phyloP scores from a whole-genome alignment of 2,113 vertebrate genomes.

The Saccopteryx leptura region DNA sequence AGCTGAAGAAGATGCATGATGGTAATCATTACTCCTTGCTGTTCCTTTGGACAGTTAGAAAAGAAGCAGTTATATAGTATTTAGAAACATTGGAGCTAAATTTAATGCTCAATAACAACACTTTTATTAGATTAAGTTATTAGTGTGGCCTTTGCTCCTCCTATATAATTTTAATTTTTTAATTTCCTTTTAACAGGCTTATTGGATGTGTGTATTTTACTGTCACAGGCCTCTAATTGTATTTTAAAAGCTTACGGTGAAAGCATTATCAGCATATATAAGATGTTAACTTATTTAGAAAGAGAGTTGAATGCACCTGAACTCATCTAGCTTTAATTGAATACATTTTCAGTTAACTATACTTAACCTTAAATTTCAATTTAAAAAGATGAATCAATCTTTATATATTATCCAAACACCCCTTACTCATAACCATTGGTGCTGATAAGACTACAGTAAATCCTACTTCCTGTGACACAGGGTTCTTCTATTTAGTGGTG shows the following conservation, averaged over 20 bases:
- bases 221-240: constrained; percentile 12
- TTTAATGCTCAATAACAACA: constrained; percentile 9
- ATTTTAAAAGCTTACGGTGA: constrained; percentile 33
- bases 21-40: background rate
- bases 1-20: background rate
- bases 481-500: too few relatives aligned
- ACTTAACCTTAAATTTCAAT: constrained; percentile 41
- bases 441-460: background rate
- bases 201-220: constrained; percentile 1
- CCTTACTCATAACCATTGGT: background rate
- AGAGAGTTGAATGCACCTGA: background rate
- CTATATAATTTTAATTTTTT: constrained; percentile 35
- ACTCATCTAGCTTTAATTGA: background rate
- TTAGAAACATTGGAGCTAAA: background rate
- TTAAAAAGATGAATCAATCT: background rate
- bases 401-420: background rate
- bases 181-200: constrained; percentile 48
- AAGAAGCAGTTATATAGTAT: background rate
- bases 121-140: constrained; percentile 47
- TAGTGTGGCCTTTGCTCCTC: background rate
- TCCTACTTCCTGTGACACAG: background rate
- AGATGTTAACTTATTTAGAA: constrained; percentile 46
- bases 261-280: background rate
- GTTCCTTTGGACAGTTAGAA: background rate
- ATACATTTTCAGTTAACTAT: background rate